Conservation (phyloP, 1,140 invertebrate genomes). For the Archivesica marissinica region DNA sequence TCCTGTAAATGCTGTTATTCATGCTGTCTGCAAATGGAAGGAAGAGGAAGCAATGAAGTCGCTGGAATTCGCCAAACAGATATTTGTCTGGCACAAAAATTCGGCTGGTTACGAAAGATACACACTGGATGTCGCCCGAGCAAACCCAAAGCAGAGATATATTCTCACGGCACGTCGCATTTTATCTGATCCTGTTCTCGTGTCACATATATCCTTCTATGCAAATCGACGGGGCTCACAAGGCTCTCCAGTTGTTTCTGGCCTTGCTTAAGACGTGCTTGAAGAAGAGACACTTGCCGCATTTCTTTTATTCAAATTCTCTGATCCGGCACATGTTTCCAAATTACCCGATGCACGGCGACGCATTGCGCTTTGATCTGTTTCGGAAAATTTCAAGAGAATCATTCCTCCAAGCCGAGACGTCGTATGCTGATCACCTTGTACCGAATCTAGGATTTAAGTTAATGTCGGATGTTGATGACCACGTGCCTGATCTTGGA, state of each 20-base stretch:
- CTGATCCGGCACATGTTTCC: background rate
- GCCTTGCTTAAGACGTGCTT: background rate
- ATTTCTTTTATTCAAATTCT: constrained; percentile 36
- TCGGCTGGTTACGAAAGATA: constrained; percentile 9
- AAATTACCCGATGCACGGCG: background rate
- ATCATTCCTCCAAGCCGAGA: background rate
- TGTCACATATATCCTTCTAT: background rate
- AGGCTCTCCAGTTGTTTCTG: constrained; percentile 2
- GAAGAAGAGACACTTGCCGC: constrained; percentile 11
- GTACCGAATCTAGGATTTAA: background rate
- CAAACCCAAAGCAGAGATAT: background rate
- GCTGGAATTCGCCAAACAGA: constrained; percentile 29
- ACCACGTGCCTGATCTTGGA: too few relatives aligned
- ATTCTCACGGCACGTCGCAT: background rate
- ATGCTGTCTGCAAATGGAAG: constrained; percentile 43
- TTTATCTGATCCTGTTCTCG: constrained; percentile 1
- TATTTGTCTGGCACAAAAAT: constrained; percentile 5
- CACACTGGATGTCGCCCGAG: constrained; percentile 1
- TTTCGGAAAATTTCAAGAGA: constrained; percentile 13
- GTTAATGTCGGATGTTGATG: too few relatives aligned
- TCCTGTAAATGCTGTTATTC: background rate
- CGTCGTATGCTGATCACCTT: background rate
- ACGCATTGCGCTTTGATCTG: constrained; percentile 6
- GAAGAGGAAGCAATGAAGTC: constrained; percentile 6
- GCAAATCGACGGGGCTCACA: background rate